Conservation (phyloP, 2,113 vertebrate genomes). For the Chlorodrepanis virens region DNA sequence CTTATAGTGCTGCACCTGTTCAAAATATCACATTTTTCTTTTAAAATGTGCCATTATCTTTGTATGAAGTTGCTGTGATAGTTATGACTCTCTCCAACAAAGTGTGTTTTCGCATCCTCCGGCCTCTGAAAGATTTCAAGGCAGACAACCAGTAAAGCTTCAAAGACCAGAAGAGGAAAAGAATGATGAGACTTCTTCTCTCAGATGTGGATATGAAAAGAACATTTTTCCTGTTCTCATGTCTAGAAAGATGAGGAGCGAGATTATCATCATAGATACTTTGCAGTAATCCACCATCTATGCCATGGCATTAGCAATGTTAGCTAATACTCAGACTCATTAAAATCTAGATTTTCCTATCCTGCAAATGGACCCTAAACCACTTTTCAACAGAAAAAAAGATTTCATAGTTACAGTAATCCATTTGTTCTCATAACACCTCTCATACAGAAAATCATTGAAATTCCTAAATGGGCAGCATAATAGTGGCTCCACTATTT, state of each 20-base stretch:
- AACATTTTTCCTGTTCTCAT: background rate
- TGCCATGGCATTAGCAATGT: background rate
- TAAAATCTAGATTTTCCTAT: background rate
- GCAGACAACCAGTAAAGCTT: background rate
- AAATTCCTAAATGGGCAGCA: background rate
- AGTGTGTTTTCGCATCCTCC: background rate
- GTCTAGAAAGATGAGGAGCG: background rate
- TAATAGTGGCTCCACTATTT: background rate
- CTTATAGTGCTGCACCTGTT: background rate
- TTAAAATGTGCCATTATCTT: background rate
- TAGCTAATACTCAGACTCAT: background rate
- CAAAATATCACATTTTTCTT: background rate
- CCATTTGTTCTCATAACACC: background rate
- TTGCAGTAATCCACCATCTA: background rate
- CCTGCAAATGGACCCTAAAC: background rate
- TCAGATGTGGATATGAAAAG: background rate
- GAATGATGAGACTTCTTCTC: background rate
- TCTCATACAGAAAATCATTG: background rate
- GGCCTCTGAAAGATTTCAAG: background rate
- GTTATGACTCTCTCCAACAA: background rate
- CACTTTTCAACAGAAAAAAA: background rate
- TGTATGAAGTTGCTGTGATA: background rate
- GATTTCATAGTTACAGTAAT: background rate
- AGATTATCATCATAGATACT: background rate
- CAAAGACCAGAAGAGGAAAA: background rate